These are phyloP conservation scores for Otus scops DNA, from an alignment of 2,797 vertebrate genomes.

Conservation along the genomic window DNA sequence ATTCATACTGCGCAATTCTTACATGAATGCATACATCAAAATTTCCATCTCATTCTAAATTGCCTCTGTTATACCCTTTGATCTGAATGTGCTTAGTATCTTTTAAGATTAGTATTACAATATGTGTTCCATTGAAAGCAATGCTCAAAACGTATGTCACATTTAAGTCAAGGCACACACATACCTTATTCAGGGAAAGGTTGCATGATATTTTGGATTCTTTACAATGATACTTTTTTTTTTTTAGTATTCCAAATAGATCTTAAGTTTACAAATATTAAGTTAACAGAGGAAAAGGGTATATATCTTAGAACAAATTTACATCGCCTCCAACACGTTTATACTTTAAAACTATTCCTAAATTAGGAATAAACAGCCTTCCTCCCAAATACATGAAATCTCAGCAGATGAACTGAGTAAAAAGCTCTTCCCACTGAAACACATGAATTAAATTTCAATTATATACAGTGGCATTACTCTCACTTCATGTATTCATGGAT, in stretches of 20 bases:
- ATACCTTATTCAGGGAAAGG: not conserved
- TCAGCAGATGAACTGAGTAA: not conserved
- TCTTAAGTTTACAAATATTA: not conserved
- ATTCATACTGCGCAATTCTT: not conserved
- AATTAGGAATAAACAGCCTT: not conserved
- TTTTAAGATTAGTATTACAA: not conserved
- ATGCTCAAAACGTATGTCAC: not conserved
- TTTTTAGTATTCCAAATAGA: not conserved
- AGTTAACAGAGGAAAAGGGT: not conserved
- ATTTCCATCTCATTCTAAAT: not conserved
- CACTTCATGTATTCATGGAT: not conserved
- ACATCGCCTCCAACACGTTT: not conserved
- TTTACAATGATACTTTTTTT: not conserved
- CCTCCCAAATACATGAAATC: not conserved
- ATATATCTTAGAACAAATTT: not conserved
- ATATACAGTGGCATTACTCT: not conserved
- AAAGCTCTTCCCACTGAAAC: not conserved
- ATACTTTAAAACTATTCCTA: not conserved
- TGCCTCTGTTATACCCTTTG: not conserved
- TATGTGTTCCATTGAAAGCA: not conserved
- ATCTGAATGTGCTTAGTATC: rapidly evolving
- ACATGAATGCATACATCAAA: not conserved
- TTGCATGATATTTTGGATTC: not conserved
- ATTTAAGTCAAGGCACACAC: not conserved
- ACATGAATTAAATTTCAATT: not conserved